phyloP scores from a whole-genome alignment of 2,888 invertebrate species.

The Tolmerus cingulatus region DNA sequence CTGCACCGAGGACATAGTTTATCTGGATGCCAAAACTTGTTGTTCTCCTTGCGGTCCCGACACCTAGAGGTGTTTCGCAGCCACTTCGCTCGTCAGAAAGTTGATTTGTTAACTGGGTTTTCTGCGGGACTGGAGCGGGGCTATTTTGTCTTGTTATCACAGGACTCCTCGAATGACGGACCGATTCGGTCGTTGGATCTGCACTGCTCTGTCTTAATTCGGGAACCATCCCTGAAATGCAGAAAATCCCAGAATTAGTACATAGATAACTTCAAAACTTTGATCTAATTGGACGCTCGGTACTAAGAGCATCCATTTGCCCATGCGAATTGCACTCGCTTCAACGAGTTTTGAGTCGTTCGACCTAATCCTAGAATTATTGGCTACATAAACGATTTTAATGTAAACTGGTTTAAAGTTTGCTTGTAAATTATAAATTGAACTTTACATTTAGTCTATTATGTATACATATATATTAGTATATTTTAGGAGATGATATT shows the following conservation, averaged over 20 bases:
- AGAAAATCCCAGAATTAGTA: background rate
- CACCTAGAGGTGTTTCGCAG: conserved; percentile 8
- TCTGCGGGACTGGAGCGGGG: background rate
- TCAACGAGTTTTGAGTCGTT: background rate
- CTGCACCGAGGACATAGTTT: conserved; percentile 5
- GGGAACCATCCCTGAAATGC: background rate
- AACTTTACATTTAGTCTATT: background rate
- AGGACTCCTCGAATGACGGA: background rate
- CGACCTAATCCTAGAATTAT: background rate
- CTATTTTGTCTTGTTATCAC: conserved; percentile 18
- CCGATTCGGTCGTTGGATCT: background rate
- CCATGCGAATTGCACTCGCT: background rate
- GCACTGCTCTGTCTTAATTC: background rate
- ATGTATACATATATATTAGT: too few relatives aligned
- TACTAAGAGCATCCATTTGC: background rate
- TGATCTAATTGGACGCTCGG: background rate
- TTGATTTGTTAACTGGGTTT: conserved; percentile 7
- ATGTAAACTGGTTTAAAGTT: background rate
- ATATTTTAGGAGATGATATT: too few relatives aligned
- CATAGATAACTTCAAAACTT: background rate
- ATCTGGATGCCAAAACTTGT: conserved; percentile 7
- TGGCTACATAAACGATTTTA: background rate
- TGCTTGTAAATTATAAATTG: background rate
- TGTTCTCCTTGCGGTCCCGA: conserved; percentile 9
- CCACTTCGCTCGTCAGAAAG: conserved; percentile 5